These are phyloP conservation scores for Pantala flavescens DNA, from an alignment of 1,140 invertebrate species.

Conservation along the genomic window DNA sequence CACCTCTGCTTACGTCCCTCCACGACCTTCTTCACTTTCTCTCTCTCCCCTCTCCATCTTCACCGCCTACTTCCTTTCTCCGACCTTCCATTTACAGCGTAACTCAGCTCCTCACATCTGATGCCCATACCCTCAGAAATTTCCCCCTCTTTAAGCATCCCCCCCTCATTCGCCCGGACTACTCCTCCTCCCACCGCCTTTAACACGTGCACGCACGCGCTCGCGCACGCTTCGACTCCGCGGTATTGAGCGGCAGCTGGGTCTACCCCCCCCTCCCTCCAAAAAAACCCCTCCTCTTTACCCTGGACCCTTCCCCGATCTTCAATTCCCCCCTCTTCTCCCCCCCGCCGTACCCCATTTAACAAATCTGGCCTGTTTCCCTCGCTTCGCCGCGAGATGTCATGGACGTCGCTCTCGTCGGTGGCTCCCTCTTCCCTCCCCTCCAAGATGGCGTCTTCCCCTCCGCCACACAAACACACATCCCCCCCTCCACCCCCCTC, in stretches of 20 bases:
- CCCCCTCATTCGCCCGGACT: too few relatives aligned
- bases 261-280: not conserved
- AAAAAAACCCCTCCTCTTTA: not conserved
- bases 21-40: too few relatives aligned
- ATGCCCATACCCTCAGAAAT: too few relatives aligned
- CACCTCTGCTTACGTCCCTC: too few relatives aligned
- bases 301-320: not conserved
- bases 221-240: not conserved
- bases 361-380: not conserved
- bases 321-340: not conserved
- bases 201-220: not conserved
- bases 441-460: not conserved
- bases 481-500: not conserved
- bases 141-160: too few relatives aligned
- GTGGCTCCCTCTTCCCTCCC: not conserved
- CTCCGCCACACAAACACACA: not conserved
- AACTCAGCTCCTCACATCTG: too few relatives aligned
- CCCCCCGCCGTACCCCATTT: not conserved
- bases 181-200: not conserved
- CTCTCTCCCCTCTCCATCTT: too few relatives aligned
- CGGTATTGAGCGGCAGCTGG: conserved; percentile 5
- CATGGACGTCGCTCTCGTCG: not conserved
- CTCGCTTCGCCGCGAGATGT: not conserved
- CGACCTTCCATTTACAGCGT: too few relatives aligned
- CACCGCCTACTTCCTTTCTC: too few relatives aligned